phyloP scores from a whole-genome alignment of 2,797 vertebrate species.

The Leptodactylus fallax region DNA sequence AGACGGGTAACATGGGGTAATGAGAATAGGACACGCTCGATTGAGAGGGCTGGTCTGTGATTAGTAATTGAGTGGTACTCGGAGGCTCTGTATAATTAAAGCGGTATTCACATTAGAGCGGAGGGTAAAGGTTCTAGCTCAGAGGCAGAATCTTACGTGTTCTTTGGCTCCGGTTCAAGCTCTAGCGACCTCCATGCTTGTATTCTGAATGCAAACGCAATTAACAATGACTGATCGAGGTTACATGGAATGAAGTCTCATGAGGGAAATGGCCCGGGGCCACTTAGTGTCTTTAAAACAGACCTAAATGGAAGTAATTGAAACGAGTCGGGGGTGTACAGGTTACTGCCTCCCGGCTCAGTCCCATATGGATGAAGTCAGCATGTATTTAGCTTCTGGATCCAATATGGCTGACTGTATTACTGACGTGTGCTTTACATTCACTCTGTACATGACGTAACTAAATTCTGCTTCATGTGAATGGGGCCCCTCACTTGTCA shows the following conservation, averaged over 20 bases:
- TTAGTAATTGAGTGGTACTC: background rate
- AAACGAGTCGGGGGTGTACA: background rate
- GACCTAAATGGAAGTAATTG: background rate
- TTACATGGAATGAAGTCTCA: background rate
- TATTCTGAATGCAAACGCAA: conserved; percentile 26
- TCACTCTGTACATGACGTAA: no score
- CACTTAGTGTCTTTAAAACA: conserved; percentile 7
- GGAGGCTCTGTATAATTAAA: conserved; percentile 14
- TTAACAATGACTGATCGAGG: conserved; percentile 27
- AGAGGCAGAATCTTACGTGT: background rate
- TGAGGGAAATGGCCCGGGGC: background rate
- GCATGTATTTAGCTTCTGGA: no score
- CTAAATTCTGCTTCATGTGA: no score
- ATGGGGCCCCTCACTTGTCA: no score
- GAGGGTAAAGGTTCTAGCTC: background rate
- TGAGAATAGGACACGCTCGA: background rate
- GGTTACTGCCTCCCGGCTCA: background rate
- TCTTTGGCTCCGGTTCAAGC: background rate
- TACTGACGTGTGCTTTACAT: no score
- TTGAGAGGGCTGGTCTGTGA: background rate
- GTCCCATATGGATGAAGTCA: background rate
- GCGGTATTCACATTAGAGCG: background rate
- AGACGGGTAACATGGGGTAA: background rate
- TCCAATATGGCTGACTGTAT: no score
- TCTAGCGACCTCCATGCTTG: background rate